Base-by-base conservation (phyloP, 2,888 invertebrate species). In the Eledona agricola region DNA sequence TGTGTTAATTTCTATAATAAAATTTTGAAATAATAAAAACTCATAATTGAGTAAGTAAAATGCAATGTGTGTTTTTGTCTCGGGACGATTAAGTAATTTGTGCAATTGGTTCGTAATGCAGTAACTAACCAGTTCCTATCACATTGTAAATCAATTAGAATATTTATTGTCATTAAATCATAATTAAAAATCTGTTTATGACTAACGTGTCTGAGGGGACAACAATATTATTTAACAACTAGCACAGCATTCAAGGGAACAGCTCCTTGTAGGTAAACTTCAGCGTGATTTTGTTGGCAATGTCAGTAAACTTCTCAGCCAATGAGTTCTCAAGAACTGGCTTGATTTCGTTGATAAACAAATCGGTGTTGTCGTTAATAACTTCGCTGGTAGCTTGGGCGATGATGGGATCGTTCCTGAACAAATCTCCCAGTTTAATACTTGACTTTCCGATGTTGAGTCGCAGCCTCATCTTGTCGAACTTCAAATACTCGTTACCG, bases 261-360 rank as follows among this genome's bases (percentile, higher is more conserved):
- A 88, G 74, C 78, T 88, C 87, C 58, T 85, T 80, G 67, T 85
- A 87, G 1, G 86, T 84, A 68, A 88, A 88, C 45, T 81, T 81
- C 6, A 81, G 78, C 0, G 86, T 86, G 54, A 88, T 85, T 71
- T 82, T 85, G 65, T 88, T 88, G 0, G 88, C 84, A 67, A 87
- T 84, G 56, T 83, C 82, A 0, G 86, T 85, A 63, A 88, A 85
- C 50, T 86, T 81, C 31, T 84, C 82, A 1, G 83, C 80, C 26
- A 87, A 77, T 7, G 85, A 80, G 26, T 79, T 74, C 65, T 88
- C 87, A 65, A 88, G 68, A 11, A 82, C 83, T 3, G 88, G 88
- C 56, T 79, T 81, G 59, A 88, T 81, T 74, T 88, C 86, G 55
- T 83, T 80, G n/a, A 88, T 66, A 64, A 88, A 83, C 0, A 86